Conservation (phyloP, 2,888 invertebrate genomes). For the Ophion obscuratus region DNA sequence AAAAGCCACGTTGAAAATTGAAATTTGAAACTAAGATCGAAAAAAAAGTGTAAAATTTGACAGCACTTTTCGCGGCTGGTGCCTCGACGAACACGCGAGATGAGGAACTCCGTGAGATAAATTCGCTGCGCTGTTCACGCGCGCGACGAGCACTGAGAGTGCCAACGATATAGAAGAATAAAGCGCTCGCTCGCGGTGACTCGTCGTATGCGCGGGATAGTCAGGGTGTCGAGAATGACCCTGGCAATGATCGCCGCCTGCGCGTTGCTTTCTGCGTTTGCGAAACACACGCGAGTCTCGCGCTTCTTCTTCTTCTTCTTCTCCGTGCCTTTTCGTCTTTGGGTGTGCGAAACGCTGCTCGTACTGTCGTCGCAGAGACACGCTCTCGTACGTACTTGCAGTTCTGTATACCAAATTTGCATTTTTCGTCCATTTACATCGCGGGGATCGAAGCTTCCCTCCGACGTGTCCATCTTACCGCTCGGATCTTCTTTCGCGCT, state of each 20-base stretch:
- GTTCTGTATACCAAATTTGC: not conserved
- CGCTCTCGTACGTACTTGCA: not conserved
- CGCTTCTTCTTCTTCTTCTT: constrained; percentile 1
- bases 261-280: constrained; percentile 76
- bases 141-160: constrained; percentile 65
- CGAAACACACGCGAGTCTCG: constrained; percentile 54
- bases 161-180: constrained; percentile 57
- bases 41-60: no score
- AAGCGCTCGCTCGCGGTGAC: constrained; percentile 35
- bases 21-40: no score
- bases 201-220: constrained; percentile 38
- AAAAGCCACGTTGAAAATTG: no score
- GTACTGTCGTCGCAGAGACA: not conserved
- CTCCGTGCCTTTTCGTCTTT: constrained; percentile 4
- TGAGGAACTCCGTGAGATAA: constrained; percentile 45
- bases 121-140: constrained; percentile 63
- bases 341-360: not conserved
- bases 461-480: not conserved
- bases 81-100: not conserved
- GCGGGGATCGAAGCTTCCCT: not conserved
- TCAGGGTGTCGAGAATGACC: constrained; percentile 76
- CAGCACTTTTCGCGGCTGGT: no score
- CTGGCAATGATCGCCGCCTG: constrained; percentile 84
- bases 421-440: not conserved
- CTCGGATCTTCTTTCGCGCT: not conserved